Evolutionary conservation across 64 coral and sea anemone genomes (phyloP), one percentile per base, ranked within the genome.

Genomic region (Montipora capricornis): DNA sequence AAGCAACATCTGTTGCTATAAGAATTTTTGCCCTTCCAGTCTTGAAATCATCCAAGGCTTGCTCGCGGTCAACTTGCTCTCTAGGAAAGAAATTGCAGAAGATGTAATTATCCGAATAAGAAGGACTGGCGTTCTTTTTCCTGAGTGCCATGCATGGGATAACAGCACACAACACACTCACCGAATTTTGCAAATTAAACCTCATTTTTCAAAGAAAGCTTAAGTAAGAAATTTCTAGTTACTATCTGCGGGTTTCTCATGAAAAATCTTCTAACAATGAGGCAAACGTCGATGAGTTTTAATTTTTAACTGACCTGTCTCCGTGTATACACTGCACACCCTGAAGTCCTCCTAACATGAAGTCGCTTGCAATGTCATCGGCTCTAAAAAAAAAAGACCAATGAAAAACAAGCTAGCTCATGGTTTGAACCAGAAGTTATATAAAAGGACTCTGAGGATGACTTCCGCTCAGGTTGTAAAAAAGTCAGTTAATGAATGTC

Each of bases 1-100:
- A 99, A 17, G 98, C 98, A n/a, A 99, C 98, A 59, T 99, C 98
- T 12, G 98, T 99, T 48, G 98, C 98, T 58, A 99, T 99, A 10
- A 99, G 91, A 17, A 99, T 92, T 24, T 52, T 90, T 47, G 94
- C 98, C 5, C 73, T 26, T 5, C 98, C 95, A 8, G 92, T 99
- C 69, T 99, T 99, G 29, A 99, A 99, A 52, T 99, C 98, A 52
- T 99, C 98, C 9, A 99, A 37, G 46, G 98, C 98, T 52, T 99
- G 98, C 16, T 99, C 98, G 3, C 98, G 92, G 59, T 99, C 98
- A 79, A 46, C 82, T 44, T 99, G 98, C 49, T 99, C 98, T 55
- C 98, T 99, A 71, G 51, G 17, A 46, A 74, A 89, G 47, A 15
- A 64, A 10, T 47, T 29, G 74, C 0, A 47, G 11, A n/a, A 50